Base-by-base conservation (phyloP, 2,113 vertebrate species). In the Triplophysa rosa region DNA sequence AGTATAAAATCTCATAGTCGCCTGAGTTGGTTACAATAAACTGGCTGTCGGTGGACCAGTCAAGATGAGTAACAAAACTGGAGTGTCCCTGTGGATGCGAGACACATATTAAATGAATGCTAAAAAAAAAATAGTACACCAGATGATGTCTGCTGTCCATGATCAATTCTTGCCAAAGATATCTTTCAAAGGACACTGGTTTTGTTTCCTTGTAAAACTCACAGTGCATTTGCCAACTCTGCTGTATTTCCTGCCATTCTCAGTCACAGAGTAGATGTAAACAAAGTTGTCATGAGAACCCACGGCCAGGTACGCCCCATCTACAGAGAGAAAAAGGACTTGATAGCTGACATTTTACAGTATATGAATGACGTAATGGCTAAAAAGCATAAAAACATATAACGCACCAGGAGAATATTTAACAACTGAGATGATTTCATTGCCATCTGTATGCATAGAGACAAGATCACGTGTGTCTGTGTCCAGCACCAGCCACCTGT, bases 1-100 rank as follows among this genome's bases (percentile, higher is more conserved):
- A 97, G 91, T 93, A 96, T 76, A 97, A 92, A 86, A 95, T 95
- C 86, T 97, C 96, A 26, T 97, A 97, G 89, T 97, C 96, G 79
- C 95, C 95, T 29, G 95, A 96, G 91, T 96, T 97, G 89, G 96
- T 96, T 86, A 96, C 93, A 65, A 97, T 92, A 87, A 90, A 93
- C 83, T 90, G 92, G 88, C 95, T 94, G 93, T 96, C 90, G 8
- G 54, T 69, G 0, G 96, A 94, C 95, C 96, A 96, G 80, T 96
- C 95, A 83, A 97, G 83, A 42, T 96, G 95, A 29, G 95, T 96
- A 82, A 97, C 93, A 77, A 95, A 96, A 82, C 96, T 97, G 84
- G 96, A 96, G 89, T 96, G 96, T 47, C 95, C 95, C 95, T 96
- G 26, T 1, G 85, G 0, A 67, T 54, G 17, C 42, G 16, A 59